Conservation (phyloP, 1,140 invertebrate genomes). For the Anoplophora glabripennis region DNA sequence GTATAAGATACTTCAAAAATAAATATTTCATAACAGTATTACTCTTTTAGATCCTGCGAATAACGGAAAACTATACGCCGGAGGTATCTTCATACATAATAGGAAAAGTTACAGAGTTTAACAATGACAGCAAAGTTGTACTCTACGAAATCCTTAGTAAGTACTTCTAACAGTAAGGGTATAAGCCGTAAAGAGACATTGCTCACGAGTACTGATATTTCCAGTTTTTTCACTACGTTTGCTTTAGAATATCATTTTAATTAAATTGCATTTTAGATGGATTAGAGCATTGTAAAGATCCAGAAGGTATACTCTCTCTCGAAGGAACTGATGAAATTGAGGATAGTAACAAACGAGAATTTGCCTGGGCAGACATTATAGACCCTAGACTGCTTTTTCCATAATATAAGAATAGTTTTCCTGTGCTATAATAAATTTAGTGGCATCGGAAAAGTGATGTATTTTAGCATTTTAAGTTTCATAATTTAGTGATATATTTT, state of each 20-base stretch:
- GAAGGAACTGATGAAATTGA: neutral
- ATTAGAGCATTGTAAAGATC: conserved; percentile 4
- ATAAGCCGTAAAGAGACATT: neutral
- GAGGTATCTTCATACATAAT: conserved; percentile 12
- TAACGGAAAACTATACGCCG: conserved; percentile 10
- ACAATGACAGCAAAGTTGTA: conserved; percentile 11
- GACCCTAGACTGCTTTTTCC: conserved; percentile 15
- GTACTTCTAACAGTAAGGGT: neutral
- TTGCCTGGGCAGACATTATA: conserved; percentile 7
- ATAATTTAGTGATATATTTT: too few relatives aligned
- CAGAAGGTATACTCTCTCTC: conserved; percentile 15
- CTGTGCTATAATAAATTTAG: too few relatives aligned
- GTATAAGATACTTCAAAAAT: conserved; percentile 12
- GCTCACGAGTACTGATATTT: neutral
- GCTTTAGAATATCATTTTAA: neutral
- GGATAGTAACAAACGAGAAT: neutral
- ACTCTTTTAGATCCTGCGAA: conserved; percentile 14
- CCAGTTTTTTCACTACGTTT: neutral
- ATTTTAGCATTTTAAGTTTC: too few relatives aligned
- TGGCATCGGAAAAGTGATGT: too few relatives aligned
- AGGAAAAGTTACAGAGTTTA: conserved; percentile 6
- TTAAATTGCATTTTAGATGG: conserved; percentile 9
- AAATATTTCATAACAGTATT: neutral
- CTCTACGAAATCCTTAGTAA: conserved; percentile 14
- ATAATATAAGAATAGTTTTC: too few relatives aligned